Evolutionary conservation across 2,888 invertebrate species (phyloP).

Genomic region (Ceratothoa steindachneri): DNA sequence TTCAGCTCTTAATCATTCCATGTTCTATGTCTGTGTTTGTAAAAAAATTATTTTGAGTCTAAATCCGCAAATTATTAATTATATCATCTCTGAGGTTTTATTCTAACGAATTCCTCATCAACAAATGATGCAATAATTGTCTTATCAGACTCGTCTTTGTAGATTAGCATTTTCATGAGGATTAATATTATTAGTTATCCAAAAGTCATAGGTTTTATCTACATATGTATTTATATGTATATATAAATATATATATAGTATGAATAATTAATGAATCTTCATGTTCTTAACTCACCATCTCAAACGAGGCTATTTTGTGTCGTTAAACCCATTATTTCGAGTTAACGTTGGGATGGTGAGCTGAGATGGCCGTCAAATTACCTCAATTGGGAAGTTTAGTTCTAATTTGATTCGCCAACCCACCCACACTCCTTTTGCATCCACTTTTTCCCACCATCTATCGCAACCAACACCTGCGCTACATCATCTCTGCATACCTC

Average conservation of each 20-base stretch:
- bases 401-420: constrained; percentile 10
- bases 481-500: no score
- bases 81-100: constrained; percentile 28
- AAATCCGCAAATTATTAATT: constrained; percentile 31
- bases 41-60: constrained; percentile 20
- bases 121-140: constrained; percentile 47
- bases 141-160: constrained; percentile 42
- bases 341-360: constrained; percentile 29
- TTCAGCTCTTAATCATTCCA: constrained; percentile 38
- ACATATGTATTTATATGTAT: constrained; percentile 29
- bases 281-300: constrained; percentile 27
- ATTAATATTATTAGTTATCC: constrained; percentile 29
- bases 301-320: constrained; percentile 35
- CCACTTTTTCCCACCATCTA: not conserved
- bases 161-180: constrained; percentile 25
- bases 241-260: constrained; percentile 10
- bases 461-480: no score
- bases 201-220: constrained; percentile 27
- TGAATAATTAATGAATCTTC: constrained; percentile 5
- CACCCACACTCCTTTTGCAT: constrained; percentile 4
- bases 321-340: constrained; percentile 27
- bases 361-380: constrained; percentile 7
- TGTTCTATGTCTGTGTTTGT: constrained; percentile 45
- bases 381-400: not conserved
- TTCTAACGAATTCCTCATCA: constrained; percentile 43